A percentile compares a stretch with the other conserved stretches of the same genome.
Evolutionary conservation across 2,113 vertebrate species (phyloP).

Genomic region (Cyphomyrus discorhynchus): DNA sequence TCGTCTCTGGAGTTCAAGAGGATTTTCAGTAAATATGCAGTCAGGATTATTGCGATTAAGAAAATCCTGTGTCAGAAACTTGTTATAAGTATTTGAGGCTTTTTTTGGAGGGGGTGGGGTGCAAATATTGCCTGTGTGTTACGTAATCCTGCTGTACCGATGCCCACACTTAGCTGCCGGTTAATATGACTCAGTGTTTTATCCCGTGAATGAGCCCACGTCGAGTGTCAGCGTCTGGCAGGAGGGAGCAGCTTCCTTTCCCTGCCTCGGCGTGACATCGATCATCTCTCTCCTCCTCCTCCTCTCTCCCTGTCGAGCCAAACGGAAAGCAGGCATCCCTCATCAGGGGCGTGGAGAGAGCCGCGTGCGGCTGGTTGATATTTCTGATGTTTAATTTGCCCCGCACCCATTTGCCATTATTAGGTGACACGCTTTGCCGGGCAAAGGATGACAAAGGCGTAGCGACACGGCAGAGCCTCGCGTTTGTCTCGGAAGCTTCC

Average conservation of each 20-base stretch:
- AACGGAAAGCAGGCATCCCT: background rate
- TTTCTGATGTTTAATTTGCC: background rate
- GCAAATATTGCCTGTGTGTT: slow-evolving; percentile 7
- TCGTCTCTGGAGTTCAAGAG: background rate
- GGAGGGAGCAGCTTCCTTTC: slow-evolving; percentile 9
- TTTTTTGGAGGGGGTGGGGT: slow-evolving; percentile 10
- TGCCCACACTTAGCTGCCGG: background rate
- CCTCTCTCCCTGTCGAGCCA: slow-evolving; percentile 19
- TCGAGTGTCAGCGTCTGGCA: background rate
- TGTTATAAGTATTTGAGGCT: slow-evolving; percentile 32
- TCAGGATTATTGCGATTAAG: slow-evolving; percentile 22
- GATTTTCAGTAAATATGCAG: slow-evolving; percentile 25
- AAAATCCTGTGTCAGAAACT: slow-evolving; percentile 29
- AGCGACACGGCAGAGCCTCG: background rate
- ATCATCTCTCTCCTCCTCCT: slow-evolving; percentile 5
- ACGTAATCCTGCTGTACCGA: background rate
- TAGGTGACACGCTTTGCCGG: background rate
- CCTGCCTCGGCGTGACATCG: background rate
- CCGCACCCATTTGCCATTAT: background rate
- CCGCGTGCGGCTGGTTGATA: background rate
- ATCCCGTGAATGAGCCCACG: background rate
- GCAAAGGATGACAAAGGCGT: background rate
- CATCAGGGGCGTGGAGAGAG: background rate
- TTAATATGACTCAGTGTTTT: slow-evolving; percentile 11
- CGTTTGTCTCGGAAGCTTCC: background rate